Evolutionary conservation across 1,140 invertebrate species (phyloP), one percentile per base, ranked within the genome.

Genomic region (Anagrus nilaparvatae): DNA sequence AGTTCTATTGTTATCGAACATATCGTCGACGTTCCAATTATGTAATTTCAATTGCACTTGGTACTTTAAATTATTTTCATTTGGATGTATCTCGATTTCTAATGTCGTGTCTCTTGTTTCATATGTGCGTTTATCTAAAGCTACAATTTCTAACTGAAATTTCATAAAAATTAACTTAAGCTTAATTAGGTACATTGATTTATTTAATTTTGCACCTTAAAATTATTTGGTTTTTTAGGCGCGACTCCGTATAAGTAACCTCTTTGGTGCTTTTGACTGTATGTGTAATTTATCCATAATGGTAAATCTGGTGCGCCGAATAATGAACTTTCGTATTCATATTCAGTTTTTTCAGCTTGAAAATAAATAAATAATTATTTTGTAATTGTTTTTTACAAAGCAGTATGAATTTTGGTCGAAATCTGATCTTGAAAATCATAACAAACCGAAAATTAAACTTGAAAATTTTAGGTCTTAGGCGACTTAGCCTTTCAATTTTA

Each of bases 11-110:
- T 52, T 63, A 56, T 83, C 76, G 46, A 88, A 79, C 60, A 88
- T 71, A 53, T 91, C 84, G 50, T 85, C 83, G 2, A 88, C 77
- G 53, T 93, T 89, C 6, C 91, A 61, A 61, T 92, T 92, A 55
- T 88, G 81, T 29, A 94, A 85, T 63, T 92, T 92, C 51, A 93
- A 66, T 53, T 87, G 81, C 4, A 91, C 78, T 53, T 90, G 79
- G 61, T 84, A 81, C 31, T 71, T 75, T 0, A 82, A 79, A 44
- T 78, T 68, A 46, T 76, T 77, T 46, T 73, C 65, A 53, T 82
- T 84, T 6, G 78, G 70, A 3, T 67, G 59, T 4, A 87, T 73
- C 39, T 73, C 74, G 27, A 87, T 69, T 5, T 76, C 67, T 5
- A 86, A 53, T 1, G 78, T 57, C 24, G 74, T 71, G n/a, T 73